Evolutionary conservation across 2,888 invertebrate species (phyloP).

Genomic region (Argyra leucocephala): DNA sequence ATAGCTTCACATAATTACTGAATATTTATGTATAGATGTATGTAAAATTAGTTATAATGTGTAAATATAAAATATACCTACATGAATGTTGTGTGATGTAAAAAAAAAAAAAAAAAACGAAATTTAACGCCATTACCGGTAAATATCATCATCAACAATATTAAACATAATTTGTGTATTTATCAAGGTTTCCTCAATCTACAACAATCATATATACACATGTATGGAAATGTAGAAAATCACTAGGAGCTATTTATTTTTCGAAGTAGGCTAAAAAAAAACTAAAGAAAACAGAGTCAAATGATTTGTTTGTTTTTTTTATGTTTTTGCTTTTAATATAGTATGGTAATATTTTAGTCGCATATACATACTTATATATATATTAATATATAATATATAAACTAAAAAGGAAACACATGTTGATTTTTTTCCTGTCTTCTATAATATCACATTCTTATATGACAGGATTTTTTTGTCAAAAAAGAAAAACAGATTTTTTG

Average conservation of each 20-base stretch:
- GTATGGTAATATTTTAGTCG: too few relatives aligned
- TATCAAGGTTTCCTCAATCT: neutral
- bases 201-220: neutral
- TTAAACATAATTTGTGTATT: slow-evolving; percentile 1
- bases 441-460: neutral
- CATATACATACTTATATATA: neutral
- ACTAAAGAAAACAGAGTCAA: neutral
- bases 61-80: too few relatives aligned
- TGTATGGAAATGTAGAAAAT: neutral
- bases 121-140: slow-evolving; percentile 2
- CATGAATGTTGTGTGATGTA: too few relatives aligned
- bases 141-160: neutral
- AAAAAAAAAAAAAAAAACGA: neutral
- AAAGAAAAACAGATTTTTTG: neutral
- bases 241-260: neutral
- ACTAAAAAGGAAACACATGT: neutral
- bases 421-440: neutral
- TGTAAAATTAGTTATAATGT: too few relatives aligned
- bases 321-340: neutral
- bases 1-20: neutral
- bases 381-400: neutral
- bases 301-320: neutral
- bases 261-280: neutral
- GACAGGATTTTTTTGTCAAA: neutral
- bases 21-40: neutral